Conservation (phyloP, 2,797 vertebrate species). For the Liasis olivaceus region DNA sequence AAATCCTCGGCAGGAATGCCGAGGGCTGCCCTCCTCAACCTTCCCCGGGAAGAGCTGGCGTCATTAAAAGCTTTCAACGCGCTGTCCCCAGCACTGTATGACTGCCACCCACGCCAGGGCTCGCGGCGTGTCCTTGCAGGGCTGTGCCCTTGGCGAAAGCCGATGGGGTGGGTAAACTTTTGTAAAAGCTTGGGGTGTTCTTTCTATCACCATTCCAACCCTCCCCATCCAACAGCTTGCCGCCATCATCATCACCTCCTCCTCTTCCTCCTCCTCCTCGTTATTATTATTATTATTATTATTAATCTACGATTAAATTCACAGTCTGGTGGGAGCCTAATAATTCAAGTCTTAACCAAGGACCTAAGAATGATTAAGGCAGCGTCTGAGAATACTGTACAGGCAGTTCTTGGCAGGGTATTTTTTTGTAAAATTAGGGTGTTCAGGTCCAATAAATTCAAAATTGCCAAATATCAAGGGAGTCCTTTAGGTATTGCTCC, state of each 20-base stretch:
- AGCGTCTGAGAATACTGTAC: too few species aligned
- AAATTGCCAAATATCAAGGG: too few species aligned
- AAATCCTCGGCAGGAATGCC: background rate
- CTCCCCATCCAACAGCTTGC: background rate
- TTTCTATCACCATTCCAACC: background rate
- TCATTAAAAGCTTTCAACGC: slow-evolving; percentile 10
- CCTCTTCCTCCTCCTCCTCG: background rate
- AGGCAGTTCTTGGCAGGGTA: too few species aligned
- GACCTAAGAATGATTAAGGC: too few species aligned
- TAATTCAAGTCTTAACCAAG: too few species aligned
- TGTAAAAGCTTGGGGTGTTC: background rate
- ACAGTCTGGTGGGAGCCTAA: too few species aligned
- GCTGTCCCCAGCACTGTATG: background rate
- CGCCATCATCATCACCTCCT: background rate
- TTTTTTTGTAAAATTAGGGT: too few species aligned
- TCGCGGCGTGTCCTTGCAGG: background rate
- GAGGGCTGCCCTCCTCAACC: background rate
- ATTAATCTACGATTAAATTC: too few species aligned
- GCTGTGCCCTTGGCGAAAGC: background rate
- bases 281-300: too few species aligned
- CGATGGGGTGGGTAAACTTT: background rate
- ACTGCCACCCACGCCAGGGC: background rate
- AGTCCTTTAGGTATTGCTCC: too few species aligned
- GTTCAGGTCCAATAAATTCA: too few species aligned
- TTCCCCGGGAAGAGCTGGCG: background rate